Evolutionary conservation across 2,888 invertebrate genomes (phyloP), one percentile per base, ranked within the genome.

Genomic region (Mesoligia furuncula): DNA sequence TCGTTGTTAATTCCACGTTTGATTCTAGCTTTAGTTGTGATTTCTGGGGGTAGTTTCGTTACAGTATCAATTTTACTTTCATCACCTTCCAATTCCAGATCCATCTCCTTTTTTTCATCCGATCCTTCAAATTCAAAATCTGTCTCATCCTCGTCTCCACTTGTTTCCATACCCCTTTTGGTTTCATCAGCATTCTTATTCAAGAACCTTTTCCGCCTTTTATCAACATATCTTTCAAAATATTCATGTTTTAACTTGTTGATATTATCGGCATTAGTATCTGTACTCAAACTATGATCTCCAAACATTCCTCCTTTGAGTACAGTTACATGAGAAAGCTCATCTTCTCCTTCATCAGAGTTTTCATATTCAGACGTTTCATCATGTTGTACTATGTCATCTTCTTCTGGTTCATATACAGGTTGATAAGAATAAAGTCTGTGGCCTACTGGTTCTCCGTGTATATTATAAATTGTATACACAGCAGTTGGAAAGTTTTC

Each of bases 381-480:
- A 42, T 94, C 94, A 74, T 93, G 93, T 42, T 89, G 89, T 0
- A 94, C 81, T 31, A 95, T 85, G 61, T 95, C 96, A 59, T 93
- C 94, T 61, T 94, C 94, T 89, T 96, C 96, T 7, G 96, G 96
- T 85, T 96, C 96, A 73, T 96, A 96, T 0, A 95, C 95, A n/a
- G 96, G 96, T 89, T 96, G 96, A 66, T 95, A 96, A 0, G 96
- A 96, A 89, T 95, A 96, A 36, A 96, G 83, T 72, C 95, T 95
- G 79, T 96, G 96, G 0, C 95, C 96, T 59, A 96, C 94, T n/a
- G 96, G 95, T 89, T 96, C 96, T 36, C 96, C 96, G n/a, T 96
- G 95, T 2, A 96, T 93, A 89, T 96, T 96, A 54, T 94, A 96
- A 68, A 96, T 95, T 17, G 96, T 96, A 73, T 96, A 96, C 0